These are phyloP conservation scores for Metopolophium dirhodum DNA, from an alignment of 1,140 invertebrate species.

Conservation along the genomic window DNA sequence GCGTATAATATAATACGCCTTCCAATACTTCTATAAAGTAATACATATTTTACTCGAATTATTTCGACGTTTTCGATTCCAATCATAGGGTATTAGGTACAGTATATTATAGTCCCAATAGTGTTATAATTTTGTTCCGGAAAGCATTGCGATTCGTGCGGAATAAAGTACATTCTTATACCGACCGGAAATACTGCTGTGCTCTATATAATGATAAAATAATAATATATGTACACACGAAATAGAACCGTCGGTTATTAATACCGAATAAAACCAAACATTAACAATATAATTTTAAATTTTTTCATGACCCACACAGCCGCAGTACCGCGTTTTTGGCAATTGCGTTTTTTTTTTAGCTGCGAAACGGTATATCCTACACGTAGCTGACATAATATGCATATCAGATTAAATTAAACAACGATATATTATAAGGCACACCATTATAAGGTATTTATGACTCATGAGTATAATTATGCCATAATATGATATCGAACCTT, in stretches of 20 bases:
- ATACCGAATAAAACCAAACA: background rate
- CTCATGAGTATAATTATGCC: background rate
- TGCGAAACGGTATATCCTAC: background rate
- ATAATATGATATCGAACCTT: background rate
- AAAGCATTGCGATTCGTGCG: no score
- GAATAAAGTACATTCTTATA: background rate
- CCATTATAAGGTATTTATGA: background rate
- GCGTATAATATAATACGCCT: background rate
- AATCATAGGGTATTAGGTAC: background rate
- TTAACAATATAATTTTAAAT: background rate
- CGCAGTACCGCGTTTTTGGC: background rate
- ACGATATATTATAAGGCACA: background rate
- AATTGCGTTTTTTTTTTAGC: background rate
- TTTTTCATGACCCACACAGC: background rate
- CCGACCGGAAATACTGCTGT: background rate
- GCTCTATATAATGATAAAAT: background rate
- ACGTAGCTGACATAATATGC: no score
- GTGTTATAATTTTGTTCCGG: no score
- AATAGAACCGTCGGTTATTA: background rate
- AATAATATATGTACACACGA: background rate
- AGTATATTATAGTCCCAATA: background rate
- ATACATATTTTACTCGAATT: background rate
- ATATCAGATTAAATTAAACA: background rate
- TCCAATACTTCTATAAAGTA: background rate
- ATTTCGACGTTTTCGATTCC: background rate